Evolutionary conservation across 2,113 vertebrate genomes (phyloP), one percentile per base, ranked within the genome.

Genomic region (Lepus timidus): DNA sequence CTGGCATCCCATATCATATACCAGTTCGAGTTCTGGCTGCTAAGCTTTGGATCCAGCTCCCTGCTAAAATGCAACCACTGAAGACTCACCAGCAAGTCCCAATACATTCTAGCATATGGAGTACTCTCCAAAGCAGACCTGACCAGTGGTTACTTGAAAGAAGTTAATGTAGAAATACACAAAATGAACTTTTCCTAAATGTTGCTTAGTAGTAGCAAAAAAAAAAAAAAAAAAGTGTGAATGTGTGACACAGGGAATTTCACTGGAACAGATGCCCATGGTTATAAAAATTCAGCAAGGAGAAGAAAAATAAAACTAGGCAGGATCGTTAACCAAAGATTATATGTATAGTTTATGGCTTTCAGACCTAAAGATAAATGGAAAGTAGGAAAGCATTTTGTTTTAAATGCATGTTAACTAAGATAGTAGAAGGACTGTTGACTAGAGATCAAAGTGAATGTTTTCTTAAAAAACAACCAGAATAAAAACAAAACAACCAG

Each of bases 391-490:
- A 74, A 39, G 22, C 55, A 64, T 90, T 86, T 68, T 86, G 65
- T 91, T 64, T 73, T 83, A 76, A 67, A 65, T 49, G 36, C 36
- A 76, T 31, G 19, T 88, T 88, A 79, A 89, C 49, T 64, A 78
- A 92, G n/a, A 92, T 3, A 85, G 51, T 64, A 58, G 95, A 93
- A 83, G 36, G 31, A 93, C n/a, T n/a, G 6, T 31, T 73, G 44
- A 85, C 52, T 29, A 20, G 22, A 70, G 61, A 86, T 31, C 25
- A 82, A 64, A 79, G 80, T 39, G 84, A 36, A 62, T 23, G 31
- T 92, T 91, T 36, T 62, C 84, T 61, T 31, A 31, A 90, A 95
- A 44, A 82, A 96, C 52, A 95, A 73, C 44, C 44, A 81, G 81
- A 52, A 16, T 14, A 83, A 29, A 67, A 71, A 44, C 44, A 62